These are phyloP conservation scores for Manis pentadactyla DNA, from an alignment of 2,797 vertebrate species.

Conservation along the genomic window DNA sequence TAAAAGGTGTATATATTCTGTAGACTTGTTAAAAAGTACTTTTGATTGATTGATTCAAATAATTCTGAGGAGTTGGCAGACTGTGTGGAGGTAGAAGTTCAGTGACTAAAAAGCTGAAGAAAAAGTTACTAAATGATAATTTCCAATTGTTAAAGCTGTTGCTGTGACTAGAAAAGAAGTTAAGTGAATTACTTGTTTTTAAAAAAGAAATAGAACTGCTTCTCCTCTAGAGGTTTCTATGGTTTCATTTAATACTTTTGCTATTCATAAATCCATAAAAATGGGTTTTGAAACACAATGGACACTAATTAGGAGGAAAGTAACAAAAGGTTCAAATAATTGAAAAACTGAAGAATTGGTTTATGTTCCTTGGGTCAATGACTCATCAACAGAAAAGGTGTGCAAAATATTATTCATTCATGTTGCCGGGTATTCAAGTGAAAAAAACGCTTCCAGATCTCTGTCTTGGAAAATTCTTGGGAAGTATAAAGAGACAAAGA, in stretches of 20 bases:
- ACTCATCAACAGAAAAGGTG: constrained; percentile 41
- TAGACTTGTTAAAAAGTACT: neutral
- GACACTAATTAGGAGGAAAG: constrained; percentile 48
- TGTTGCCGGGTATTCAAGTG: neutral
- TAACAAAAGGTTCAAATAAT: constrained; percentile 56
- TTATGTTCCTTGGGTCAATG: constrained; percentile 9
- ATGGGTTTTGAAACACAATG: constrained; percentile 51
- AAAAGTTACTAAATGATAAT: constrained; percentile 24
- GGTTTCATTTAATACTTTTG: constrained; percentile 61
- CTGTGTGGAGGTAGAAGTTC: neutral
- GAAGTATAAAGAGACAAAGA: neutral
- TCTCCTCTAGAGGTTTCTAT: constrained; percentile 64
- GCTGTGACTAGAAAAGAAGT: constrained; percentile 21
- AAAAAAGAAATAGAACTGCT: constrained; percentile 25
- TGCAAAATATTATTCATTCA: constrained; percentile 42
- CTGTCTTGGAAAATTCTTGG: constrained; percentile 14
- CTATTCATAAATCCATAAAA: constrained; percentile 68
- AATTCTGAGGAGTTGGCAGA: neutral
- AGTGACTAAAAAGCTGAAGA: neutral
- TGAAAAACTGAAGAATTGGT: constrained; percentile 28
- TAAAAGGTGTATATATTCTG: neutral
- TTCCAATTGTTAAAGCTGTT: constrained; percentile 37
- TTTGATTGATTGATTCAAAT: constrained; percentile 10
- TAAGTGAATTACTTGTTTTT: constrained; percentile 51
- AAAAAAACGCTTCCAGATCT: neutral